Conservation (phyloP, 2,888 invertebrate genomes). For the Synanthedon andrenaeformis region DNA sequence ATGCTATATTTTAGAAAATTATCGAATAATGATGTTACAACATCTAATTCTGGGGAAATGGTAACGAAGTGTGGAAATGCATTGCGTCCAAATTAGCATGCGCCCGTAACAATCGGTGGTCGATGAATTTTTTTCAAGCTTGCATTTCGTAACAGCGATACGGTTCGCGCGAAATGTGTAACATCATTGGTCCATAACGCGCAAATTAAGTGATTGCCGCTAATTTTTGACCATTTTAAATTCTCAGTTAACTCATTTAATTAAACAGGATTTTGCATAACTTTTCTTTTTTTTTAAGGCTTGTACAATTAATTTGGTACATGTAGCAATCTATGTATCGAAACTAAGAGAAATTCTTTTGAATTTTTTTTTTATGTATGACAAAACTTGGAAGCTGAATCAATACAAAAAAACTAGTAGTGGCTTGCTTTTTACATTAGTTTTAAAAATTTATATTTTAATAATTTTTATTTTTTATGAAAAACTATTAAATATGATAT, state of each 20-base stretch:
- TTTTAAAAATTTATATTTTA: too few relatives aligned
- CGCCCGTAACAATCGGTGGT: slow-evolving; percentile 38
- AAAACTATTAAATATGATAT: too few relatives aligned
- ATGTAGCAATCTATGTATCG: too few relatives aligned
- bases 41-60: slow-evolving; percentile 14
- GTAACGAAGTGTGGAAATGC: slow-evolving; percentile 26
- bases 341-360: too few relatives aligned
- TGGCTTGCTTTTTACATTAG: too few relatives aligned
- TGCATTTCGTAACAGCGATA: slow-evolving; percentile 46
- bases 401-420: too few relatives aligned
- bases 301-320: too few relatives aligned
- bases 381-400: too few relatives aligned
- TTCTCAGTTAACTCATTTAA: background rate
- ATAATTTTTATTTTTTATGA: too few relatives aligned
- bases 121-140: slow-evolving; percentile 41
- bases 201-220: background rate
- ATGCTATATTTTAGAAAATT: background rate
- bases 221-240: background rate
- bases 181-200: slow-evolving; percentile 52
- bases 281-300: too few relatives aligned
- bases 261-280: background rate
- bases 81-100: slow-evolving; percentile 53
- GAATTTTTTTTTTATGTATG: too few relatives aligned
- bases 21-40: background rate
- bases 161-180: slow-evolving; percentile 58